Evolutionary conservation across 37 sponge, comb jelly and placozoan species (phyloP), one percentile per base, ranked within the genome.

Genomic region (Ephydatia muelleri): DNA sequence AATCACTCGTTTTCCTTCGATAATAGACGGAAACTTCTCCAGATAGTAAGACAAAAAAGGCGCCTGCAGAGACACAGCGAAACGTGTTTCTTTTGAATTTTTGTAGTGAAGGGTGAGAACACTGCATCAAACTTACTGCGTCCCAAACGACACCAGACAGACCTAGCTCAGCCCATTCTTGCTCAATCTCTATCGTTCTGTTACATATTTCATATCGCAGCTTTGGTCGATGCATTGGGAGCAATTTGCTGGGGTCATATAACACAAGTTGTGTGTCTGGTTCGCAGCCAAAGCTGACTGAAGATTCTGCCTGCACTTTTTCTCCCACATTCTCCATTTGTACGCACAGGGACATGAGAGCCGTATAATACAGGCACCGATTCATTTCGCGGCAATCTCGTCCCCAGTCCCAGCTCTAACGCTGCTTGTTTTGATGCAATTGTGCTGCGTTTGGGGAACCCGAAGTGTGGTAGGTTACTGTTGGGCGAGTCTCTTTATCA

Each of bases 61-160:
- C 21, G 90, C 83, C 90, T 89, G 47, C 31, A 72, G 32, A 29
- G 40, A 35, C 2, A 2, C 8, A 79, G 12, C n/a, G 28, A 70
- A 70, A 23, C 28, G 66, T 22, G 66, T 65, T 65, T 65, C 21
- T 22, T 65, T 22, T 5, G 5, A 29, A 29, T 12, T 29, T 69
- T 69, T 13, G 70, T 5, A 69, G 5, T 69, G 70, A 6, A 30
- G 13, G 5, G 30, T 11, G 9, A 69, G 70, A 12, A 29, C 19
- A 23, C 36, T 70, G 9, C 21, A 29, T 19, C 49, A 5, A 14
- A 80, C 91, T 87, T 75, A 92, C 92, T 30, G 92, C 80, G 67
- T 92, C 88, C 92, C 92, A 92, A 21, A 92, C 82, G 5, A 92
- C 92, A 26, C 85, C 78, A 67, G 92, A 80, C 25, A 92, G 79